Conservation (phyloP, 1,140 invertebrate genomes). For the Chrysoperla carnea region DNA sequence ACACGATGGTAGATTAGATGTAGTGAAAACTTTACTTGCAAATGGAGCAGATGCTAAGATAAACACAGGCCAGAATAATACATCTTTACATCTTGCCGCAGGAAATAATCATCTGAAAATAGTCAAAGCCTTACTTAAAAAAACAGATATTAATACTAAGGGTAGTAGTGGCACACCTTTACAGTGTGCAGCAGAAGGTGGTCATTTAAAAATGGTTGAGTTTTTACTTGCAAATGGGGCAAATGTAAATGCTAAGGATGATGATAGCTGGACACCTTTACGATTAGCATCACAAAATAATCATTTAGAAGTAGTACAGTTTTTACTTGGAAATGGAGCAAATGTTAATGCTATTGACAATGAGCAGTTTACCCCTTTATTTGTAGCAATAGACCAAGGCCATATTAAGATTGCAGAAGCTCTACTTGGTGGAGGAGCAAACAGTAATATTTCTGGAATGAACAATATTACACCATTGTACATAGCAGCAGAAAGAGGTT, state of each 20-base stretch:
- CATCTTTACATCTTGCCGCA: background rate
- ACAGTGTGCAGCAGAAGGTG: background rate
- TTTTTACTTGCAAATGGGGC: background rate
- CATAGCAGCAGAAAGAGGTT: no score
- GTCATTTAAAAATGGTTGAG: background rate
- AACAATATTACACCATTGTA: no score
- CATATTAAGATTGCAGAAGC: no score
- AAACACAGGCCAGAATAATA: background rate
- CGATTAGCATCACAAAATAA: background rate
- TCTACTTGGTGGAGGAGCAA: no score
- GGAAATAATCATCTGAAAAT: background rate
- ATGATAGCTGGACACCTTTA: background rate
- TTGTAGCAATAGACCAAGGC: no score
- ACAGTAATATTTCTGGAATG: no score
- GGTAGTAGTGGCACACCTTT: background rate
- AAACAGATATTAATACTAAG: background rate
- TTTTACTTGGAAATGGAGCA: background rate
- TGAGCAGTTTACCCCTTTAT: no score
- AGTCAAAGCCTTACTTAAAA: background rate
- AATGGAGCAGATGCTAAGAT: slow-evolving; percentile 1
- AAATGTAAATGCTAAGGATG: background rate
- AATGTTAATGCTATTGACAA: background rate
- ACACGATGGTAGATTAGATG: background rate
- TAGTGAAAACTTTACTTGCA: background rate
- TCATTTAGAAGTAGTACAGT: background rate